Conservation (phyloP, 2,888 invertebrate genomes). For the Lutraria lutraria region DNA sequence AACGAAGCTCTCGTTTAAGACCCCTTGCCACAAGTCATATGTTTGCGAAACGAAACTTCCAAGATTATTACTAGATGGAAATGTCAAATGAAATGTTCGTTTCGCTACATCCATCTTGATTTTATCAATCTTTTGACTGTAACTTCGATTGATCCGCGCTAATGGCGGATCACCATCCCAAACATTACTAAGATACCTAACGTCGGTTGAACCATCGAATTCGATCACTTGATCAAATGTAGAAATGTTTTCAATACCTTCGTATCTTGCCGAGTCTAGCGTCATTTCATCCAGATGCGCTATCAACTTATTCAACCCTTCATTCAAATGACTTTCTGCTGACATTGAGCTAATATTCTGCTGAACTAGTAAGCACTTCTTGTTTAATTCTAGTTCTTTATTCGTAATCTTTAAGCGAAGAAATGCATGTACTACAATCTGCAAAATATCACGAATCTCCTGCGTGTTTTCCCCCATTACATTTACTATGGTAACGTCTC, state of each 20-base stretch:
- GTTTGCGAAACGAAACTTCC: background rate
- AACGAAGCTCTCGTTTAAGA: slow-evolving; percentile 56
- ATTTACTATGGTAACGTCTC: slow-evolving; percentile 50
- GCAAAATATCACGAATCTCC: slow-evolving; percentile 50
- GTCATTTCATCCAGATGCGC: slow-evolving; percentile 50
- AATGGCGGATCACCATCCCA: slow-evolving; percentile 53
- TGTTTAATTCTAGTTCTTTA: background rate
- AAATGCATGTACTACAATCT: slow-evolving; percentile 55
- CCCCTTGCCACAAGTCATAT: slow-evolving; percentile 50
- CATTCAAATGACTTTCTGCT: slow-evolving; percentile 25
- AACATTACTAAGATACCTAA: slow-evolving; percentile 45
- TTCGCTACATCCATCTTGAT: no score
- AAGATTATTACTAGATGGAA: no score
- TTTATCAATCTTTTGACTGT: slow-evolving; percentile 41
- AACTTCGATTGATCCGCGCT: slow-evolving; percentile 39
- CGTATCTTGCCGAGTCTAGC: slow-evolving; percentile 23
- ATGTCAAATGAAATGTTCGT: no score
- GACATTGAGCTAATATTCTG: slow-evolving; percentile 46
- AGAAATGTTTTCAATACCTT: slow-evolving; percentile 33
- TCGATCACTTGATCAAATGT: slow-evolving; percentile 49
- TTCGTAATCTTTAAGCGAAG: slow-evolving; percentile 50
- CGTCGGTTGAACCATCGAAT: slow-evolving; percentile 39
- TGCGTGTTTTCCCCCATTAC: slow-evolving; percentile 53
- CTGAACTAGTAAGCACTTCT: slow-evolving; percentile 48
- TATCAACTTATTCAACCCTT: slow-evolving; percentile 32